Evolutionary conservation across 2,113 vertebrate genomes (phyloP).

Genomic region (Triplophysa siluroides): DNA sequence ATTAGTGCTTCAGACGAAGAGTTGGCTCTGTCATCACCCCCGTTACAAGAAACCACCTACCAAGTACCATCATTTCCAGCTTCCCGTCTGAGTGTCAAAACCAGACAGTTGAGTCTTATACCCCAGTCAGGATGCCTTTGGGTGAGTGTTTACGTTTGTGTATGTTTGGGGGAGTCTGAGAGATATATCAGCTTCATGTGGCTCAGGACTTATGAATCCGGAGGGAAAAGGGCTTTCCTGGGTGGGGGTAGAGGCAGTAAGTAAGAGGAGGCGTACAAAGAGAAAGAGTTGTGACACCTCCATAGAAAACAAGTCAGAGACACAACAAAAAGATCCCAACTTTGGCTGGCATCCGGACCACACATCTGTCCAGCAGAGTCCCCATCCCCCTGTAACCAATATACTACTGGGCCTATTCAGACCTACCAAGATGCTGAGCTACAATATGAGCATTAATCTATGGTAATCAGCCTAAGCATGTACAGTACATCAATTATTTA

Average conservation of each 20-base stretch:
- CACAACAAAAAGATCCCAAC: slow-evolving; percentile 63
- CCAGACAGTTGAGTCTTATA: slow-evolving; percentile 62
- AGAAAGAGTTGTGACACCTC: slow-evolving; percentile 61
- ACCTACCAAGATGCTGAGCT: slow-evolving; percentile 72
- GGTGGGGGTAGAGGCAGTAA: slow-evolving; percentile 11
- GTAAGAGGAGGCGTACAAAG: slow-evolving; percentile 31
- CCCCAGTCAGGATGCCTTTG: slow-evolving; percentile 54
- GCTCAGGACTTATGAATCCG: not conserved
- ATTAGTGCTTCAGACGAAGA: slow-evolving; percentile 27
- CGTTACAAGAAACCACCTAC: slow-evolving; percentile 26
- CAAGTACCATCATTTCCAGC: slow-evolving; percentile 15
- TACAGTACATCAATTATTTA: slow-evolving; percentile 61
- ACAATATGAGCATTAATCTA: slow-evolving; percentile 52
- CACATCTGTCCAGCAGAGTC: slow-evolving; percentile 59
- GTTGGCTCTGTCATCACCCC: slow-evolving; percentile 50
- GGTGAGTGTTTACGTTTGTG: slow-evolving; percentile 34
- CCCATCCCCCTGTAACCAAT: slow-evolving; percentile 32
- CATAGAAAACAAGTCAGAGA: slow-evolving; percentile 47
- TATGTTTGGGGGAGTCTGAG: slow-evolving; percentile 20
- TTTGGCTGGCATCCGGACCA: slow-evolving; percentile 63
- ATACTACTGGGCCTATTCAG: slow-evolving; percentile 48
- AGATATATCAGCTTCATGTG: not conserved
- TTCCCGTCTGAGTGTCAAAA: slow-evolving; percentile 51
- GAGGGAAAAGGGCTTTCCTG: slow-evolving; percentile 8
- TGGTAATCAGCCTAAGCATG: slow-evolving; percentile 63